Percentiles rank a stretch among this genome's conserved stretches.
Evolutionary conservation across 2,888 invertebrate species (phyloP).

Genomic region (Scaptomyza flava): DNA sequence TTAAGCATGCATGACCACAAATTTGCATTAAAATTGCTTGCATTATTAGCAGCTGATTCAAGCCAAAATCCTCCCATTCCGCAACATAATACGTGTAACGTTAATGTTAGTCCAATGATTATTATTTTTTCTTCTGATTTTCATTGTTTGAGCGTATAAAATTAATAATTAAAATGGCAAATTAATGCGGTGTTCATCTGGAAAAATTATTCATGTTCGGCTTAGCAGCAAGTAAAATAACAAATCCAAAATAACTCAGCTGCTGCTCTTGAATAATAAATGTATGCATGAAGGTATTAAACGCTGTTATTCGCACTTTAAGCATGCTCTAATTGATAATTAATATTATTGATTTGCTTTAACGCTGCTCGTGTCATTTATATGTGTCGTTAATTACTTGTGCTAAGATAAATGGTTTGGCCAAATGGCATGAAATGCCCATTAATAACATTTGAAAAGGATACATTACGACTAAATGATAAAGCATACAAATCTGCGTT

Average conservation of each 20-base stretch:
- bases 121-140: constrained; percentile 1
- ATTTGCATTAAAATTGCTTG: constrained; percentile 71
- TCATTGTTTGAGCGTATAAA: constrained; percentile 33
- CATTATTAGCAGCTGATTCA: constrained; percentile 61
- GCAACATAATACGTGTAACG: neutral
- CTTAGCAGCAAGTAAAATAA: neutral
- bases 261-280: constrained; percentile 10
- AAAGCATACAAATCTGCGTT: no score
- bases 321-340: constrained; percentile 67
- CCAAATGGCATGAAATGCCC: neutral
- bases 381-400: constrained; percentile 53
- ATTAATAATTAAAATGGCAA: constrained; percentile 51
- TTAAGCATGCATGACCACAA: constrained; percentile 77
- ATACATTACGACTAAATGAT: neutral
- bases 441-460: neutral
- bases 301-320: constrained; percentile 45
- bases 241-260: constrained; percentile 10
- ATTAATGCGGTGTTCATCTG: constrained; percentile 40
- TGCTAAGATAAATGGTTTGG: constrained; percentile 58
- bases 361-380: constrained; percentile 32
- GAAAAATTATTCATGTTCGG: constrained; percentile 9
- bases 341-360: constrained; percentile 69
- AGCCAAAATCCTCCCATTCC: constrained; percentile 11
- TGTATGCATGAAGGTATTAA: constrained; percentile 12
- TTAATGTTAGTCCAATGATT: constrained; percentile 20